Percentiles rank a stretch among this genome's conserved stretches.
Conservation (phyloP, 2,113 vertebrate species). For the Prionailurus bengalensis region DNA sequence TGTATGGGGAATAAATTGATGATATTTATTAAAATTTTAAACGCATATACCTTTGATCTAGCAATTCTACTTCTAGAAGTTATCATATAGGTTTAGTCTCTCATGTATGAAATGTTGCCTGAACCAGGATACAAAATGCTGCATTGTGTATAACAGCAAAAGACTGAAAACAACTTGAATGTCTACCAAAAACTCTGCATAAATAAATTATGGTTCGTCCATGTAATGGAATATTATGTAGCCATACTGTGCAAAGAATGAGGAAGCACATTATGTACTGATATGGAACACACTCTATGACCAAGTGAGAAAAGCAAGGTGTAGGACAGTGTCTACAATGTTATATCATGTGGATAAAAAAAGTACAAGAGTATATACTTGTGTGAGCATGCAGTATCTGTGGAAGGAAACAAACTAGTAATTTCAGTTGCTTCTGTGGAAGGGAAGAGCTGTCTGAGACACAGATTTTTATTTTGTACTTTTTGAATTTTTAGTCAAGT, state of each 20-base stretch:
- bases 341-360: background rate
- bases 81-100: background rate
- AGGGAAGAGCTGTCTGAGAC: background rate
- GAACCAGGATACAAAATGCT: background rate
- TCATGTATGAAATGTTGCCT: background rate
- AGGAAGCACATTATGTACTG: background rate
- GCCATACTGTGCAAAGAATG: background rate
- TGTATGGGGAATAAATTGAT: background rate
- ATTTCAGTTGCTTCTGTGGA: background rate
- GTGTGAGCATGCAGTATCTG: background rate
- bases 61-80: constrained; percentile 31
- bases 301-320: background rate
- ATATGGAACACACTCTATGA: background rate
- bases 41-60: background rate
- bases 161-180: constrained; percentile 2
- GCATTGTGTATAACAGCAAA: background rate
- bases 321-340: background rate
- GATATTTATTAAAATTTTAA: constrained; percentile 17
- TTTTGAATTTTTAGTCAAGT: background rate
- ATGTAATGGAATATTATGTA: background rate
- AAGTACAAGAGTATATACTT: background rate
- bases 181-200: background rate
- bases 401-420: background rate
- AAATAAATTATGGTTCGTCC: background rate
- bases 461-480: constrained; percentile 6